Percentiles rank a stretch among this genome's conserved stretches.
phyloP scores from a whole-genome alignment of 1,140 invertebrate genomes.

The Pararge aegeria region DNA sequence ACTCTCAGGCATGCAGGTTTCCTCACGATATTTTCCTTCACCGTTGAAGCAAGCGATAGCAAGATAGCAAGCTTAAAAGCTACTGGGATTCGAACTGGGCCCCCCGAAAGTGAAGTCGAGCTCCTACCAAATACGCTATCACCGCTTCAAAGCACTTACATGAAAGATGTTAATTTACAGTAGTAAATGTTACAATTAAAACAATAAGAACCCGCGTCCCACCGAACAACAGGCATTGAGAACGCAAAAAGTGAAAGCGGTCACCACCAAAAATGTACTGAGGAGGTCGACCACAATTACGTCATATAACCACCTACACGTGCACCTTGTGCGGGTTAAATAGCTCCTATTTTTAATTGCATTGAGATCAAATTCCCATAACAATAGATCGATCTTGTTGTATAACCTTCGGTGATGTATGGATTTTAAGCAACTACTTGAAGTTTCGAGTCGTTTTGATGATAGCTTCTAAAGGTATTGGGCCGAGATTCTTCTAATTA shows the following conservation, averaged over 20 bases:
- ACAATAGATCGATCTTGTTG: background rate
- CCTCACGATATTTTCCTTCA: too few species aligned
- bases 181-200: constrained; percentile 7
- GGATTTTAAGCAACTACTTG: background rate
- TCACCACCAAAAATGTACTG: constrained; percentile 46
- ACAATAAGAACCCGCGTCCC: constrained; percentile 18
- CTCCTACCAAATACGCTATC: too few species aligned
- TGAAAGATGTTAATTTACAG: too few species aligned
- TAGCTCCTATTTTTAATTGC: background rate
- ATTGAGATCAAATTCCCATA: constrained; percentile 16
- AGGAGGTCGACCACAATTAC: constrained; percentile 41
- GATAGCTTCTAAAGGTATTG: background rate
- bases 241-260: constrained; percentile 59
- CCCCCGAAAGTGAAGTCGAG: too few species aligned
- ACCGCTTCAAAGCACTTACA: too few species aligned
- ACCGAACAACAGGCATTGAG: background rate
- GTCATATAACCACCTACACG: constrained; percentile 24
- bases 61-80: too few species aligned
- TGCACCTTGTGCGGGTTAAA: constrained; percentile 2
- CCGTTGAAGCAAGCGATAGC: too few species aligned
- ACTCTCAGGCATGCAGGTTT: too few species aligned
- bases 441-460: background rate
- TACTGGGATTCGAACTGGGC: too few species aligned
- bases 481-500: too few species aligned
- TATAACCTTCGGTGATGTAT: constrained; percentile 9